Percentiles rank a stretch among this genome's conserved stretches.
Evolutionary conservation across 1,140 invertebrate genomes (phyloP).

Genomic region (honey bee (Apis mellifera)): DNA sequence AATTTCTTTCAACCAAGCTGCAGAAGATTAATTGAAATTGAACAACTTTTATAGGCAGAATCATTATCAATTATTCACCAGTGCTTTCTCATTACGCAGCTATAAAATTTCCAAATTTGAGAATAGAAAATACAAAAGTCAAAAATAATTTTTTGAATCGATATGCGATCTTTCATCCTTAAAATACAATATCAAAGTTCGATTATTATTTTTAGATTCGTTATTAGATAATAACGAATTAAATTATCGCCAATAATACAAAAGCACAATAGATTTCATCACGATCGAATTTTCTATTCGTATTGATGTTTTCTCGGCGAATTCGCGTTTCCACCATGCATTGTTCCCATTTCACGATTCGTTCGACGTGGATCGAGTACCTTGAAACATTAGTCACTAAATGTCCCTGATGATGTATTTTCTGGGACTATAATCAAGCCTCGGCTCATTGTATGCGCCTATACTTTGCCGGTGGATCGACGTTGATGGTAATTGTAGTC

Average conservation of each 20-base stretch:
- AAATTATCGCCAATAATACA: not conserved
- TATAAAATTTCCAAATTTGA: too few relatives aligned
- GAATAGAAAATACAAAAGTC: too few relatives aligned
- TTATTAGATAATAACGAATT: not conserved
- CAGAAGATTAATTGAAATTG: too few relatives aligned
- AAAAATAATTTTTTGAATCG: too few relatives aligned
- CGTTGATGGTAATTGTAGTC: constrained; percentile 37
- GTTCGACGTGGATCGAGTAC: constrained; percentile 22
- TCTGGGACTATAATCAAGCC: constrained; percentile 23
- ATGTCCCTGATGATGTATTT: constrained; percentile 29
- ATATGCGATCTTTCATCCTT: too few relatives aligned
- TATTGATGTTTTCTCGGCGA: not conserved
- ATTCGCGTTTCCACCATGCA: not conserved
- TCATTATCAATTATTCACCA: too few relatives aligned
- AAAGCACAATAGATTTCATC: not conserved
- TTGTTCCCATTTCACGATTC: constrained; percentile 21
- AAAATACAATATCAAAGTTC: too few relatives aligned
- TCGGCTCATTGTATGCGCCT: not conserved
- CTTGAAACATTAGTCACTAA: constrained; percentile 27
- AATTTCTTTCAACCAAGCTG: too few relatives aligned
- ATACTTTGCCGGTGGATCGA: not conserved
- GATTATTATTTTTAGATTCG: too few relatives aligned
- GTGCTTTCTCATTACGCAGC: too few relatives aligned
- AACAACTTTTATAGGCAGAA: too few relatives aligned
- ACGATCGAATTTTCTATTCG: not conserved